Evolutionary conservation across 2,113 vertebrate species (phyloP).

Genomic region (Copsychus sechellarum): DNA sequence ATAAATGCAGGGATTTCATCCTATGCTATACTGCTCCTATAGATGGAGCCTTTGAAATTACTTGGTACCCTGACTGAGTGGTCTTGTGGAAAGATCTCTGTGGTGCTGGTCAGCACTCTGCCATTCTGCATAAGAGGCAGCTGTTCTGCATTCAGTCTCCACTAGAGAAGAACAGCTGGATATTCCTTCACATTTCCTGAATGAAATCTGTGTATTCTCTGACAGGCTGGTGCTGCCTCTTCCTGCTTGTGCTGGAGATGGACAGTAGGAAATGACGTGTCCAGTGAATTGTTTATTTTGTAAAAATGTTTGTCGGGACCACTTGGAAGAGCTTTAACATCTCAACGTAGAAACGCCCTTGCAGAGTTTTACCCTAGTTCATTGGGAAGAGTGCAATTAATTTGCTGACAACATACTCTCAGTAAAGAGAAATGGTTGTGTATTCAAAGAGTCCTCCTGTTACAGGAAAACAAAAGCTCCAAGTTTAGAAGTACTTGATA

Average conservation of each 20-base stretch:
- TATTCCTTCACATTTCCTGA: not conserved
- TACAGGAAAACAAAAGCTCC: not conserved
- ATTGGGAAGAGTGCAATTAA: not conserved
- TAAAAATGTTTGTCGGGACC: not conserved
- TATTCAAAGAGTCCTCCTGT: not conserved
- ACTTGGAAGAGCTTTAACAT: not conserved
- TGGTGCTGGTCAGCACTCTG: not conserved
- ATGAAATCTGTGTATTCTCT: not conserved
- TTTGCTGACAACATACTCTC: not conserved
- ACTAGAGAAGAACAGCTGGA: not conserved
- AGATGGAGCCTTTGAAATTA: not conserved
- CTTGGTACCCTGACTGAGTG: not conserved
- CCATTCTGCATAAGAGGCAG: not conserved
- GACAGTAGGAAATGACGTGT: not conserved
- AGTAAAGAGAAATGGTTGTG: not conserved
- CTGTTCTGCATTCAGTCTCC: not conserved
- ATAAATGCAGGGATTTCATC: not conserved
- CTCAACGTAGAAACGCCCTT: not conserved
- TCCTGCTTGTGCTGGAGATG: not conserved
- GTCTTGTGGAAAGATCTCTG: not conserved
- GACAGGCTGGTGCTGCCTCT: not conserved
- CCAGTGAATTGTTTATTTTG: not conserved
- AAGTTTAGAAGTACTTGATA: not conserved
- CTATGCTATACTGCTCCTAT: not conserved
- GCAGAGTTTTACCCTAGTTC: not conserved